Evolutionary conservation across 2,113 vertebrate species (phyloP).

Genomic region (Illadopsis cleaveri): DNA sequence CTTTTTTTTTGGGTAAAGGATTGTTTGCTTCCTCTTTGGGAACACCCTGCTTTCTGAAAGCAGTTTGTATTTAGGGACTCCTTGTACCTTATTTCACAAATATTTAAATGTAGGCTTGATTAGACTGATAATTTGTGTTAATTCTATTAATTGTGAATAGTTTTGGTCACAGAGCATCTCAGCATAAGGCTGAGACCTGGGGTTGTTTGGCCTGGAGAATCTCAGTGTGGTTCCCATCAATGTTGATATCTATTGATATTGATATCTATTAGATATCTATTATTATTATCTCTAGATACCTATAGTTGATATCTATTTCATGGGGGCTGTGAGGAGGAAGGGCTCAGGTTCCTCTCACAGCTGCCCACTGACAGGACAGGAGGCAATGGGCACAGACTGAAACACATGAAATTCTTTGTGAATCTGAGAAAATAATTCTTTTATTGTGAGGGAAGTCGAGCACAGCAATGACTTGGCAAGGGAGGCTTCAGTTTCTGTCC

Average conservation of each 20-base stretch:
- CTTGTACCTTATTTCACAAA: background rate
- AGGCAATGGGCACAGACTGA: background rate
- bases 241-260: background rate
- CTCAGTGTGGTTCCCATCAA: background rate
- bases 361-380: background rate
- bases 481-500: background rate
- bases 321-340: background rate
- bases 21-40: background rate
- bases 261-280: background rate
- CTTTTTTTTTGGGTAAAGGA: background rate
- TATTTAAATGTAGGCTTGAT: background rate
- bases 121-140: background rate
- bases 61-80: background rate
- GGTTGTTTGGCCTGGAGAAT: background rate
- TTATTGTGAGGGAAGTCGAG: background rate
- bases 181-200: background rate
- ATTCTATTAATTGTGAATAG: background rate
- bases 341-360: background rate
- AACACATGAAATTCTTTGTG: background rate
- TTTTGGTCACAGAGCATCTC: background rate
- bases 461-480: background rate
- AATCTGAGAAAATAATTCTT: background rate
- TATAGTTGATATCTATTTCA: accelerated
- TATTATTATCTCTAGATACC: background rate
- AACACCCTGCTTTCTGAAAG: background rate